phyloP scores from a whole-genome alignment of 2,888 invertebrate species.

The Ectemnius continuus region DNA sequence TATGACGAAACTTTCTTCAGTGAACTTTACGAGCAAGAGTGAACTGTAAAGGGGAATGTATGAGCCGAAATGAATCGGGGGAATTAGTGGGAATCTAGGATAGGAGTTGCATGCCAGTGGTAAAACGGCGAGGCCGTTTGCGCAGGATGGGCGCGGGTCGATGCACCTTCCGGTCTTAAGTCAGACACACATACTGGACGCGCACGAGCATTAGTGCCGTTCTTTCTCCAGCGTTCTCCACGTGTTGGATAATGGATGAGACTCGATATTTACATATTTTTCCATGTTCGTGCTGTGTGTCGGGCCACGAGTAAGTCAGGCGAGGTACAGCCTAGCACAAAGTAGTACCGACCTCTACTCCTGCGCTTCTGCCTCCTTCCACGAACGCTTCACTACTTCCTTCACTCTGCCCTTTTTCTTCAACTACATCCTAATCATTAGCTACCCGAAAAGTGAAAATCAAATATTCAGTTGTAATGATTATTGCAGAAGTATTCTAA shows the following conservation, averaged over 20 bases:
- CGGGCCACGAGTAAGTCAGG: conserved; percentile 65
- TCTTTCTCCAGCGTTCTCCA: conserved; percentile 39
- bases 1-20: too few relatives aligned
- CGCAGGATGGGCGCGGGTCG: conserved; percentile 48
- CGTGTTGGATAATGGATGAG: conserved; percentile 66
- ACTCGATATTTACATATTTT: conserved; percentile 72
- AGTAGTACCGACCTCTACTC: conserved; percentile 55
- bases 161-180: conserved; percentile 60
- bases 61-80: too few relatives aligned
- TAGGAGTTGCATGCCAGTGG: conserved; percentile 48
- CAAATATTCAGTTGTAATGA: too few relatives aligned
- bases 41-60: too few relatives aligned
- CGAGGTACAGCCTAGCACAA: conserved; percentile 73
- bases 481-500: too few relatives aligned
- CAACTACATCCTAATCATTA: too few relatives aligned
- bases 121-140: conserved; percentile 47
- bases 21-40: too few relatives aligned
- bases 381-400: background rate
- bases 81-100: background rate
- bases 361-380: conserved; percentile 2
- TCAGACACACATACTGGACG: conserved; percentile 36
- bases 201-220: conserved; percentile 24
- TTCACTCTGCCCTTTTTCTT: background rate
- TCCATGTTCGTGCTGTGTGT: conserved; percentile 68
- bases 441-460: too few relatives aligned